Conservation (phyloP, 1,140 invertebrate species). For the Anoplophora glabripennis region DNA sequence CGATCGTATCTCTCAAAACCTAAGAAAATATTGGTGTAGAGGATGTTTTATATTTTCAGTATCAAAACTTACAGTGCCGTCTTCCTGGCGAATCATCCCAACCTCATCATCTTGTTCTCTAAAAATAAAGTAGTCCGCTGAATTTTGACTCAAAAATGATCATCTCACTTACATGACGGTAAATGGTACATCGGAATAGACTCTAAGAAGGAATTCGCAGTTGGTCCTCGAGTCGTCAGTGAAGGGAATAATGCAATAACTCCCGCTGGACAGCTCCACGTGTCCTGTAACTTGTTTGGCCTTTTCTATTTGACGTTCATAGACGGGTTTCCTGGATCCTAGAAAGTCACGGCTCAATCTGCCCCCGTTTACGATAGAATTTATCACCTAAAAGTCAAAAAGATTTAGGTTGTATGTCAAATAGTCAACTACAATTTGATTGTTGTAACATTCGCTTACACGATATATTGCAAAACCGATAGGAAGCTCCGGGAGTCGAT, state of each 20-base stretch:
- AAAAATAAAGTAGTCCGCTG: not conserved
- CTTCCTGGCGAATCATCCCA: slow-evolving; percentile 1
- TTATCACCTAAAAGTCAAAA: not conserved
- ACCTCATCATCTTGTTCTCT: slow-evolving; percentile 13
- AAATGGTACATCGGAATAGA: slow-evolving; percentile 3
- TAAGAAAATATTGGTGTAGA: not conserved
- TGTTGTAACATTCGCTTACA: no score
- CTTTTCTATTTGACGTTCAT: not conserved
- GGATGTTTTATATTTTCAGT: not conserved
- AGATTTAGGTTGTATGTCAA: not conserved
- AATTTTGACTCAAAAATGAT: not conserved
- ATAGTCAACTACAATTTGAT: no score
- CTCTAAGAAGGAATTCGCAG: slow-evolving; percentile 14
- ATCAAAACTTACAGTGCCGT: not conserved
- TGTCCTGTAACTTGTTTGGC: not conserved
- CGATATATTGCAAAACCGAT: slow-evolving; percentile 14
- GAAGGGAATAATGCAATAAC: slow-evolving; percentile 14
- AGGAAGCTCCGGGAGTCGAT: not conserved
- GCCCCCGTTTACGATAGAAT: not conserved
- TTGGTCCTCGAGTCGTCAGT: not conserved
- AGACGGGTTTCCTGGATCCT: not conserved
- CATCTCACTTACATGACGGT: not conserved
- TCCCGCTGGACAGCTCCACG: slow-evolving; percentile 3
- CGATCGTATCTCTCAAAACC: not conserved
- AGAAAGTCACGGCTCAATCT: not conserved